Base-by-base conservation (phyloP, 2,888 invertebrate species). In the Eupithecia tripunctaria region DNA sequence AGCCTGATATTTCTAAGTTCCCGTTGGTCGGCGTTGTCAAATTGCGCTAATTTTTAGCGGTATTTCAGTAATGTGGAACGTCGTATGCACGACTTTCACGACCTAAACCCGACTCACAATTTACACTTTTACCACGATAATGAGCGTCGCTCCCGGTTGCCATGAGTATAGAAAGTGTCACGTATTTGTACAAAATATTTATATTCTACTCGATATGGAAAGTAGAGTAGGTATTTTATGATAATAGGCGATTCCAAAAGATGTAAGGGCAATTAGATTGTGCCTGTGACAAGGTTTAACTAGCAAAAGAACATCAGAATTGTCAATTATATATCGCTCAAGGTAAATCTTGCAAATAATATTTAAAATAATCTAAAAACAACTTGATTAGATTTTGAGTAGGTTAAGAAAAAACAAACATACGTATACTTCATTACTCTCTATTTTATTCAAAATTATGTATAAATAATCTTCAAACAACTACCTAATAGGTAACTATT, bases 11-110 rank as follows among this genome's bases (percentile, higher is more conserved):
- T 86, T 87, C 82, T 81, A 83, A 85, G 83, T 83, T 81, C 75
- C 74, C 81, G 81, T 83, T 71, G 70, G 68, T 74, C 74, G 72
- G 76, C 77, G 80, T 85, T 86, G 88, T 83, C 83, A 92, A 93
- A 86, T 88, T 88, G 88, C 85, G 93, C 88, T 94, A 94, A 94
- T 94, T 94, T 84, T 83, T 93, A 90, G 91, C 94, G 94, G 94
- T 93, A 92, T 89, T 84, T 73, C 68, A 80, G 85, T 88, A 15
- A 93, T 91, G 90, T 94, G 80, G 94, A 86, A 89, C 93, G 82
- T 70, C 82, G 82, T 82, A 84, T 80, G 83, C 93, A 93, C 93
- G 93, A 92, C 84, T 82, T 81, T 79, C 82, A 85, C 88, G 90
- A 88, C 87, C 90, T 83, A 80, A 82, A 84, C 81, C 82, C 78